Percentiles rank a stretch among this genome's conserved stretches.
Conservation (phyloP, 2,888 invertebrate genomes). For the Pycnomerus fuliginosus region DNA sequence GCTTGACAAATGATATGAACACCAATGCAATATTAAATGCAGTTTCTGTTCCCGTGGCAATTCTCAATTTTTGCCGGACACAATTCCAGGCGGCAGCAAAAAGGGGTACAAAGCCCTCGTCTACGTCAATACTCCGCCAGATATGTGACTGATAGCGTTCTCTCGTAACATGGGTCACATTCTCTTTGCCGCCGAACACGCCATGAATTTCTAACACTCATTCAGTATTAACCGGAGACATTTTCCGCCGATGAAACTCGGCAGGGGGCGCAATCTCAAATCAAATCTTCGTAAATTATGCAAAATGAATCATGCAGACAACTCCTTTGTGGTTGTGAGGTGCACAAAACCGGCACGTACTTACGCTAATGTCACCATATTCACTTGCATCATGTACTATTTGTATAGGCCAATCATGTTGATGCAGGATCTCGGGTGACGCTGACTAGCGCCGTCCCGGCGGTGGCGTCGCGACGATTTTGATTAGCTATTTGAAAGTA, state of each 20-base stretch:
- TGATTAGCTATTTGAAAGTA: constrained; percentile 22
- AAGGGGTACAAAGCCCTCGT: too few relatives aligned
- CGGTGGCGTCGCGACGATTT: constrained; percentile 18
- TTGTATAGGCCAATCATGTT: constrained; percentile 22
- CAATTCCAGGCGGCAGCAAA: too few relatives aligned
- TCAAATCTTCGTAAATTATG: neutral
- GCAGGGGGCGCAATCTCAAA: constrained; percentile 1
- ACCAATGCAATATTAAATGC: too few relatives aligned
- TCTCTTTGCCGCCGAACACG: constrained; percentile 15
- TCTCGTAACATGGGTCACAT: constrained; percentile 15
- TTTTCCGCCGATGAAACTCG: constrained; percentile 15
- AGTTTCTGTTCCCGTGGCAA: too few relatives aligned
- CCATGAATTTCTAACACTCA: constrained; percentile 16
- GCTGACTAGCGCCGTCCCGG: constrained; percentile 9
- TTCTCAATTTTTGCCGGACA: too few relatives aligned
- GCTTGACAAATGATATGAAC: too few relatives aligned
- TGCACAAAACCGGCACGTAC: constrained; percentile 10
- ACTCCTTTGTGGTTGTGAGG: neutral
- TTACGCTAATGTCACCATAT: constrained; percentile 16
- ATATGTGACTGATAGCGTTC: constrained; percentile 12
- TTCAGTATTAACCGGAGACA: constrained; percentile 14
- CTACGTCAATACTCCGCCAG: constrained; percentile 8
- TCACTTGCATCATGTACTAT: constrained; percentile 21
- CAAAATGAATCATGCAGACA: too few relatives aligned
- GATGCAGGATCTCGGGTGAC: constrained; percentile 15